Base-by-base conservation (phyloP, 2,113 vertebrate species). In the Pycnonotus jocosus region DNA sequence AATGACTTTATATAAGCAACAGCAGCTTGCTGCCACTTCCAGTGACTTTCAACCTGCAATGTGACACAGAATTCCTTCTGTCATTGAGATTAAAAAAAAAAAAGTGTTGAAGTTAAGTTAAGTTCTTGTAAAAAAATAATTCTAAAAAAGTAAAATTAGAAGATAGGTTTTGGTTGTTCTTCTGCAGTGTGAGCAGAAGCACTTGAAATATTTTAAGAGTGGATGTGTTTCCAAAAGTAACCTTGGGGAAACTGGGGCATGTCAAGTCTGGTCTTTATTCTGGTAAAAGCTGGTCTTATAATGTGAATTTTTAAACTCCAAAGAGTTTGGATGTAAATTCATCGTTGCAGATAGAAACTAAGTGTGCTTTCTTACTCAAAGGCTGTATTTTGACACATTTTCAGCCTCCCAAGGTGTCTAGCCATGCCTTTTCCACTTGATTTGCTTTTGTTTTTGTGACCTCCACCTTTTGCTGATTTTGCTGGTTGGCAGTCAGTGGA, bases 241-340 rank as follows among this genome's bases (percentile, higher is more conserved):
- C 94, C 88, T 88, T 94, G 77, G 76, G 72, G 86, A 96, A 93
- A 96, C 24, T 86, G 60, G 90, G 85, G 27, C 93, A 92, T 88
- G 72, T 93, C 76, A 86, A 74, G 86, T 90, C 90, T 94, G 94
- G 68, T 90, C 71, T 57, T 71, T 35, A n/a, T 90, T 92, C 92
- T 78, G 80, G 60, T 92, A 19, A 66, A 81, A 86, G 47, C 79
- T 88, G 58, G 22, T 88, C 56, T 90, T 23, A 16, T 71, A 60
- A 73, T 71, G 53, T 38, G 61, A 92, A 53, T 83, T 90, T 42
- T 84, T 74, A 77, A 77, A 40, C 38, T 94, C 54, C 54, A 53
- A 76, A 88, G 73, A 62, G 50, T 77, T 71, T 85, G 68, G 42
- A 21, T 90, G 11, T 69, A 54, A 92, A 93, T 42, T 57, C 12